These are phyloP conservation scores for Calliopsis andreniformis DNA, from an alignment of 1,140 invertebrate species.

Conservation along the genomic window DNA sequence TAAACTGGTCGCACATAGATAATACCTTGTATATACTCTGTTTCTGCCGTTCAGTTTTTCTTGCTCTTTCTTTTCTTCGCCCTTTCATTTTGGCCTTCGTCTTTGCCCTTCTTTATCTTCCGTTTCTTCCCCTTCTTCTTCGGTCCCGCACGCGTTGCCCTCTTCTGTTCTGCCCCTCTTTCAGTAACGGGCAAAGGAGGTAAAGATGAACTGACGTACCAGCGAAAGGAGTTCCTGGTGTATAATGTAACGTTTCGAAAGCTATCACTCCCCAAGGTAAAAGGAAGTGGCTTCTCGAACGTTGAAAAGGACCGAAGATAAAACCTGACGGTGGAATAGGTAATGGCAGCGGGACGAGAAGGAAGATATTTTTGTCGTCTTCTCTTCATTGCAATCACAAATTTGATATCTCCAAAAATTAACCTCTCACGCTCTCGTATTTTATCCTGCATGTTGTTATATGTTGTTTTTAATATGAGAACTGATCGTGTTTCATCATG, in stretches of 20 bases:
- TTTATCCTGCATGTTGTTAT: no score
- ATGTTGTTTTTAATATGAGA: no score
- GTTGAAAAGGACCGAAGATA: constrained; percentile 30
- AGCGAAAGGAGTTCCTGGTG: constrained; percentile 37
- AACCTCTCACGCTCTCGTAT: no score
- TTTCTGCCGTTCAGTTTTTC: not conserved
- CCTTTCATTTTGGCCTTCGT: constrained; percentile 4
- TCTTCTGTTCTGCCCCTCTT: not conserved
- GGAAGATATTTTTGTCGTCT: not conserved
- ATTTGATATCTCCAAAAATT: not conserved
- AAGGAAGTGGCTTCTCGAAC: constrained; percentile 25
- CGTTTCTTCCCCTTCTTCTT: not conserved
- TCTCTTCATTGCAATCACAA: not conserved
- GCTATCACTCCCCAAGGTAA: constrained; percentile 35
- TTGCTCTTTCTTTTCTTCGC: not conserved
- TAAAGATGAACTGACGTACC: constrained; percentile 35
- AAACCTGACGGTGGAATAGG: constrained; percentile 11
- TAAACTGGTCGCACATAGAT: constrained; percentile 32
- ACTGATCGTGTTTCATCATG: not conserved
- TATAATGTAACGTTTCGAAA: constrained; percentile 54
- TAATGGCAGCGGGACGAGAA: not conserved
- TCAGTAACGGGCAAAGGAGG: constrained; percentile 9
- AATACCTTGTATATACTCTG: not conserved
- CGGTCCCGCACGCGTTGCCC: not conserved
- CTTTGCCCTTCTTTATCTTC: not conserved